Base-by-base conservation (phyloP, 2,888 invertebrate genomes). In the Eupithecia insigniata region DNA sequence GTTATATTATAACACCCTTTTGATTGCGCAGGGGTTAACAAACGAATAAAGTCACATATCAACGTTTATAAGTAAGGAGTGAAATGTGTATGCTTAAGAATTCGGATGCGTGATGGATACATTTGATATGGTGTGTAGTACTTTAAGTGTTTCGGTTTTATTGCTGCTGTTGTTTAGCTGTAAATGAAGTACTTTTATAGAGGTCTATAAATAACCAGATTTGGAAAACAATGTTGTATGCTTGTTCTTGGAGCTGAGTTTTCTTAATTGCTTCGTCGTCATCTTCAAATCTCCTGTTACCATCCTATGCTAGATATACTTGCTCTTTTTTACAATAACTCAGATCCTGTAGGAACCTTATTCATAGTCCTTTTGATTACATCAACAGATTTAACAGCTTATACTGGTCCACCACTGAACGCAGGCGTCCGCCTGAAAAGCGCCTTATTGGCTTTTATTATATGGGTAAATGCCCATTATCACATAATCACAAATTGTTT, bases 41-140 rank as follows among this genome's bases (percentile, higher is more conserved):
- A 30, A 18, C 16, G 4, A 30, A 30, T 60, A 60, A 60, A 60
- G 18, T 7, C 18, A 14, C 60, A 30, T 60, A 30, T 2, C 30
- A 60, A 60, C 30, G 30, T 30, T 60, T 60, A 22, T 60, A 30
- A 30, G 7, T 60, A 30, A 60, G 14, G 8, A 2, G 18, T 30
- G 30, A 60, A 58, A 66, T 60, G 66, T 26, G 67, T 62, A 39
- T 30, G 60, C 22, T 43, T 30, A 61, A 69, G 60, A 32, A 46
- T 67, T 73, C 28, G 58, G 68, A 68, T 70, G 43, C 73, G 65
- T 73, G 61, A 32, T 69, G 58, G 28, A 34, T 64, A 67, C 60
- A 61, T 69, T 67, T 67, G 46, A 67, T 65, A 61, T 62, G n/a
- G 55, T 55, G 7, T 67, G 55, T 67, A 14, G 32, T 51, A 55